Base-by-base conservation (phyloP, 2,888 invertebrate species). In the Drosophila tripunctata region DNA sequence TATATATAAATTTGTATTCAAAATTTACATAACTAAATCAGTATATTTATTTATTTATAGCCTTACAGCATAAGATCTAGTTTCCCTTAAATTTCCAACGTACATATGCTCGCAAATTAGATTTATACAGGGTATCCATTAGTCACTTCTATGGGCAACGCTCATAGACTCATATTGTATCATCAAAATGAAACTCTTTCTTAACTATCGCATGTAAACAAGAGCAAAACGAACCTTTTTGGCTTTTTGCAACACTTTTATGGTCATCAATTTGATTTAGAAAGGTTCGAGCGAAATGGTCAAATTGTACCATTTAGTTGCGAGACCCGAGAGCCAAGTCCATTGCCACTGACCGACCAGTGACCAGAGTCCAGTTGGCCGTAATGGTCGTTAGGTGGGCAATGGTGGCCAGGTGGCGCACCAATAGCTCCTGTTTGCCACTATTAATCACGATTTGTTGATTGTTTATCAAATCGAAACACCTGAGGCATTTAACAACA, bases 401-500 rank as follows among this genome's bases (percentile, higher is more conserved):
- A 43, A 43, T 6, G 43, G 51, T 6, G 43, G 51, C 35, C 63
- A 67, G 72, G 43, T 75, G 67, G 14, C 21, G 38, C 56, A 5
- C 17, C n/a, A 24, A 17, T 40, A 33, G 48, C 14, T 38, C 21
- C 33, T 17, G 38, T 24, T 38, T 14, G 47, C 56, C 75, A 66
- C 86, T 67, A 85, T 79, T 82, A 82, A 80, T 85, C 83, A 85
- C 72, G 67, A 68, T 65, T 68, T 68, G 70, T 63, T 73, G 67
- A 86, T 67, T 70, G 73, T 64, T 67, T 76, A 80, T 79, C 80
- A 68, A 83, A 65, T 56, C 51, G 67, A 66, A 62, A 43, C 87
- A 81, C 73, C 80, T 83, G 87, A 65, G 62, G 19, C 14, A 21
- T 27, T 15, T 27, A 10, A 27, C 22, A 15, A 30, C 17, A 36